A percentile compares a stretch with the other conserved stretches of the same genome.
Conservation (phyloP, 2,797 vertebrate genomes). For the Anguilla obscura region DNA sequence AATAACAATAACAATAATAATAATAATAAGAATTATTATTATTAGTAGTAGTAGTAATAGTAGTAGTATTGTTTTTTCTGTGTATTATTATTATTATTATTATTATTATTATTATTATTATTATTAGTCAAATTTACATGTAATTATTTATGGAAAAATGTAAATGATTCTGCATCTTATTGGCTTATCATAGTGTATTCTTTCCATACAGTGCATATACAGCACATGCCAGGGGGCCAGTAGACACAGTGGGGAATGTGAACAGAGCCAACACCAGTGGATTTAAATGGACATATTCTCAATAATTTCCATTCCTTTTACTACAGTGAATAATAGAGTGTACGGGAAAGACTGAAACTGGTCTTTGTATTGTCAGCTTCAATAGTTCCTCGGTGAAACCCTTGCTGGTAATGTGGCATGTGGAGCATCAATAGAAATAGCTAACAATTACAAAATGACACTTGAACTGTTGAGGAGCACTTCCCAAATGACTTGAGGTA, state of each 20-base stretch:
- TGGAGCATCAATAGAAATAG: not conserved
- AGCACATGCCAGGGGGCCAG: not conserved
- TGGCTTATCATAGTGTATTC: too few relatives aligned
- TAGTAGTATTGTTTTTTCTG: too few relatives aligned
- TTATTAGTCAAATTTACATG: too few relatives aligned
- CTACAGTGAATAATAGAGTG: not conserved
- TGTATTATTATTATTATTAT: too few relatives aligned
- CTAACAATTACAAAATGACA: not conserved
- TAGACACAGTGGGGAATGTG: constrained; percentile 4
- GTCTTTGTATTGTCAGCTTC: not conserved
- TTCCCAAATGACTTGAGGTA: not conserved
- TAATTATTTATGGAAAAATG: too few relatives aligned
- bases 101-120: too few relatives aligned
- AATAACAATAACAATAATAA: too few relatives aligned
- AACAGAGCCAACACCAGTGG: not conserved
- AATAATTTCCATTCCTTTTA: not conserved
- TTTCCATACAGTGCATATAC: not conserved
- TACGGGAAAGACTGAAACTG: not conserved
- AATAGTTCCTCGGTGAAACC: not conserved
- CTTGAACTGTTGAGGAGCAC: not conserved
- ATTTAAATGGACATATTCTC: not conserved
- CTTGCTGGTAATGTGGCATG: not conserved
- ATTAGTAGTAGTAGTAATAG: too few relatives aligned
- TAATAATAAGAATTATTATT: too few relatives aligned
- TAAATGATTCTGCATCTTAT: too few relatives aligned